A percentile compares a stretch with the other conserved stretches of the same genome.
These are phyloP conservation scores for Macrostomum cliftonense DNA, from an alignment of 2,888 invertebrate genomes.

Conservation along the genomic window DNA sequence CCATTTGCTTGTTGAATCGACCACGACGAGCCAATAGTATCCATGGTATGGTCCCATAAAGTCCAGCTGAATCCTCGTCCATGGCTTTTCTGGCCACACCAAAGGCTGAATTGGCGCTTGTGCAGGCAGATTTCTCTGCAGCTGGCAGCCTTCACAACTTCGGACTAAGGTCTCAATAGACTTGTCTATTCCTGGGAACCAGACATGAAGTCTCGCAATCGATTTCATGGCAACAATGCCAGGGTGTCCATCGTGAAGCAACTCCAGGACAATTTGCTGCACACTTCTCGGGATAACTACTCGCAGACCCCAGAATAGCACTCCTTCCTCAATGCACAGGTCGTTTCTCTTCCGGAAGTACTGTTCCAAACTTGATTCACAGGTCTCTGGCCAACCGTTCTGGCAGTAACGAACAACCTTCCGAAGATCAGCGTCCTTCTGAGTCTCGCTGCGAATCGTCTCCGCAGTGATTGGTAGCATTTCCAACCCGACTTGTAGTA, in stretches of 20 bases:
- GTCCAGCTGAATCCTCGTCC: conserved; percentile 32
- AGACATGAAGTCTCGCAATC: conserved; percentile 16
- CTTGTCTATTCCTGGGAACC: conserved; percentile 17
- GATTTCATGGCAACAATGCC: conserved; percentile 16
- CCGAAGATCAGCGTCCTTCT: too few species aligned
- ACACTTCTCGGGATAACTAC: conserved; percentile 15
- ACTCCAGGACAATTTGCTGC: conserved; percentile 11
- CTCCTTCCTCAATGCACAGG: conserved; percentile 10
- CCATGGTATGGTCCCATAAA: conserved; percentile 26
- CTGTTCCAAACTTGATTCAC: too few species aligned
- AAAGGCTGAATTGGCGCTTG: conserved; percentile 14
- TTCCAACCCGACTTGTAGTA: too few species aligned
- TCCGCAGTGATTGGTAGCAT: too few species aligned
- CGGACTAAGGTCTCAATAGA: conserved; percentile 15
- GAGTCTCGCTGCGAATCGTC: too few species aligned
- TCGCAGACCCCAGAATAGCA: conserved; percentile 13
- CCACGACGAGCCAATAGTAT: conserved; percentile 20
- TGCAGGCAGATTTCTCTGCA: conserved; percentile 11
- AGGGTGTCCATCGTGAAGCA: conserved; percentile 16
- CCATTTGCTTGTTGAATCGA: conserved; percentile 33
- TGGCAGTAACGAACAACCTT: too few species aligned
- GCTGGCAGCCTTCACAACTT: conserved; percentile 14
- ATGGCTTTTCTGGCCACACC: conserved; percentile 15
- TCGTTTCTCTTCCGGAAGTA: conserved; percentile 2
- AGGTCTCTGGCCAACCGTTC: too few species aligned